Percentiles rank a stretch among this genome's conserved stretches.
Evolutionary conservation across 1,140 invertebrate species (phyloP).

Genomic region (Philaenus spumarius): DNA sequence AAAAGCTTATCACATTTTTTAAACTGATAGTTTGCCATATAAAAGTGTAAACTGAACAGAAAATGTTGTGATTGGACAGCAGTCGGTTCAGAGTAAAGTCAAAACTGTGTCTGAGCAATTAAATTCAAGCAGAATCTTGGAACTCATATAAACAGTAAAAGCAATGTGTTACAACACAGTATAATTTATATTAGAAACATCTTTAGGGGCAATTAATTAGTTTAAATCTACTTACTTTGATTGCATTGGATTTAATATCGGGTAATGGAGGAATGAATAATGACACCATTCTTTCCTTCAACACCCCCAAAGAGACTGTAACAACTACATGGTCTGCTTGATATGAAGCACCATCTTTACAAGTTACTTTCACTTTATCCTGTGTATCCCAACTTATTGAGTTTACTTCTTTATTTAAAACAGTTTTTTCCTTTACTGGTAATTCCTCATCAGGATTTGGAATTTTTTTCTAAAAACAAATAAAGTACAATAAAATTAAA

Average conservation of each 20-base stretch:
- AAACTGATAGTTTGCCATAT: too few species aligned
- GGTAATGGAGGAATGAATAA: slow-evolving; percentile 57
- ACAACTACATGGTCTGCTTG: slow-evolving; percentile 58
- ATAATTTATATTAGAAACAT: slow-evolving; percentile 10
- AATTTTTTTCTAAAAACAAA: slow-evolving; percentile 14
- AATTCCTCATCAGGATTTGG: neutral
- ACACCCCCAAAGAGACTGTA: slow-evolving; percentile 58
- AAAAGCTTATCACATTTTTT: too few species aligned
- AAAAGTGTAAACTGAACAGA: too few species aligned
- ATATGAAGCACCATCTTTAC: slow-evolving; percentile 50
- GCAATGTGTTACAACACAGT: too few species aligned
- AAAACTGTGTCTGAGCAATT: too few species aligned
- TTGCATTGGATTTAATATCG: slow-evolving; percentile 49
- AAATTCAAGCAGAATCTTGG: too few species aligned
- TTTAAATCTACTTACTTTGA: slow-evolving; percentile 43
- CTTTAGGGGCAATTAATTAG: neutral
- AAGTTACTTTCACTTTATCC: slow-evolving; percentile 39
- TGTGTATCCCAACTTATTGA: slow-evolving; percentile 41
- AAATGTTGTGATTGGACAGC: too few species aligned
- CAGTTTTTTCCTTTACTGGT: slow-evolving; percentile 35
- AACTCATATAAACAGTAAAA: too few species aligned
- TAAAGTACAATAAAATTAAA: neutral
- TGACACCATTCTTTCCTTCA: slow-evolving; percentile 47
- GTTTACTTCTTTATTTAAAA: slow-evolving; percentile 43
- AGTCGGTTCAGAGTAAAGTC: too few species aligned